Conservation (phyloP, 1,140 invertebrate genomes). For the Drosophila sucinea region DNA sequence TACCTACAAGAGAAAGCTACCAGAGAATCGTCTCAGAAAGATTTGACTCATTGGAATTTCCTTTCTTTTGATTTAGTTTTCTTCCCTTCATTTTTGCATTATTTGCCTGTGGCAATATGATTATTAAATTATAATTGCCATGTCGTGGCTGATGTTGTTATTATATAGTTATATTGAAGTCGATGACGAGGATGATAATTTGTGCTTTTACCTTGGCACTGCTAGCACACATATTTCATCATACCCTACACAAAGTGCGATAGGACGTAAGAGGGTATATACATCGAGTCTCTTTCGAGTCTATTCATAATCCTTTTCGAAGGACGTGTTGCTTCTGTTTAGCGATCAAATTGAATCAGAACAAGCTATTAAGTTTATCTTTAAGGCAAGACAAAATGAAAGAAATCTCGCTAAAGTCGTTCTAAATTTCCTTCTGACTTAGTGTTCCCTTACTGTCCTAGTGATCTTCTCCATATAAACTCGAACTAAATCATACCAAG, state of each 20-base stretch:
- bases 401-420: too few species aligned
- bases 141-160: slow-evolving; percentile 23
- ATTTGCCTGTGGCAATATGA: slow-evolving; percentile 38
- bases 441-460: too few species aligned
- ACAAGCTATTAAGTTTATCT: too few species aligned
- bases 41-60: slow-evolving; percentile 26
- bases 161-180: slow-evolving; percentile 16
- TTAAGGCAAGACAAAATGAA: too few species aligned
- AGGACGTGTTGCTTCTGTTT: too few species aligned
- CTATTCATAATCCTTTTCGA: too few species aligned
- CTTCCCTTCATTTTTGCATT: not conserved
- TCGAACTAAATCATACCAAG: too few species aligned
- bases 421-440: too few species aligned
- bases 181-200: slow-evolving; percentile 8
- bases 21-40: slow-evolving; percentile 2
- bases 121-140: slow-evolving; percentile 63
- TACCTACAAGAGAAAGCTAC: not conserved
- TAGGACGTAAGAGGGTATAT: not conserved
- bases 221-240: slow-evolving; percentile 7
- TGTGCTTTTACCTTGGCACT: slow-evolving; percentile 10
- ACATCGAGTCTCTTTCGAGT: too few species aligned
- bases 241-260: not conserved
- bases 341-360: too few species aligned
- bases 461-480: too few species aligned
- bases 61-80: not conserved